phyloP scores from a whole-genome alignment of 2,797 vertebrate genomes.

The Cossypha polioptera region DNA sequence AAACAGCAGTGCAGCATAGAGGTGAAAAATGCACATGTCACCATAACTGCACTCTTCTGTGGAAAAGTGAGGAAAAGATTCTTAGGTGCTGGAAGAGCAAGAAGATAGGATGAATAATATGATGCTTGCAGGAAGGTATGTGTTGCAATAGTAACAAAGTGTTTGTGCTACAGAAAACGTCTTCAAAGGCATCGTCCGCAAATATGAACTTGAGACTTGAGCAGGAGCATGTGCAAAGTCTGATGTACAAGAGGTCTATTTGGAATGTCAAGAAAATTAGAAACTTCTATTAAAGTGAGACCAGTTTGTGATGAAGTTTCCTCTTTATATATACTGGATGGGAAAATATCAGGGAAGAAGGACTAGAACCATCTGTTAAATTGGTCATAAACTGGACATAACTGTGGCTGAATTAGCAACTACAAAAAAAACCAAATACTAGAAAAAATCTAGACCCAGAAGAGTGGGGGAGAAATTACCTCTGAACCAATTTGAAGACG shows the following conservation, averaged over 20 bases:
- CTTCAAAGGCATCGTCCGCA: not conserved
- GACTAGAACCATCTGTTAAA: not conserved
- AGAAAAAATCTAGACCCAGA: not conserved
- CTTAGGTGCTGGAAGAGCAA: not conserved
- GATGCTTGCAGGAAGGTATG: not conserved
- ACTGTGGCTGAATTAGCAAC: not conserved
- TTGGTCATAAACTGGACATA: not conserved
- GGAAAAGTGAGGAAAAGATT: not conserved
- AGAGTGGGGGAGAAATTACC: not conserved
- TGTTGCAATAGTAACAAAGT: not conserved
- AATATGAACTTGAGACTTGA: not conserved
- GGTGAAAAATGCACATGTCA: slow-evolving; percentile 43
- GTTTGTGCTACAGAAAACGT: not conserved
- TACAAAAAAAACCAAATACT: not conserved
- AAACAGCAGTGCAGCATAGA: not conserved
- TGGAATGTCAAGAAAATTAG: not conserved
- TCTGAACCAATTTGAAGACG: not conserved
- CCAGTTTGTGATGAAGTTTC: not conserved
- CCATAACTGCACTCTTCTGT: not conserved
- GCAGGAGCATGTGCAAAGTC: not conserved
- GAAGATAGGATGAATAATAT: not conserved
- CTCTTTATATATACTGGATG: not conserved
- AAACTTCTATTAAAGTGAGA: not conserved
- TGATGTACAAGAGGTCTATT: not conserved
- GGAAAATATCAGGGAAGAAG: not conserved